Conservation (phyloP, 2,888 invertebrate species). For the Tryphoninae sp. region DNA sequence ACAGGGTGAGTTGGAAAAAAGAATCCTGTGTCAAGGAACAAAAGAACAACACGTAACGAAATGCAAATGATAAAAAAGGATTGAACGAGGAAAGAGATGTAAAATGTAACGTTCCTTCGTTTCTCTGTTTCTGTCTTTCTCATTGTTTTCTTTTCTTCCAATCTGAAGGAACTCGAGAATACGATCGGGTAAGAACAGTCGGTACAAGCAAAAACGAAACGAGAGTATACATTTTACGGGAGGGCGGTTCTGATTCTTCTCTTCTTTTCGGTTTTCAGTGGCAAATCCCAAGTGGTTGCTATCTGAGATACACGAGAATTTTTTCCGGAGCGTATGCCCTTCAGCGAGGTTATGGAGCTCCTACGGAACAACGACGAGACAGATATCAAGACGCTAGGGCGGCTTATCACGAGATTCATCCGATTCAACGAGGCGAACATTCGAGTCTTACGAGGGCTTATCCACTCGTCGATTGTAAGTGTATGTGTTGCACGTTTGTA, state of each 20-base stretch:
- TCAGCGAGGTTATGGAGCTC: constrained; percentile 68
- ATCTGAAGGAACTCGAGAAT: background rate
- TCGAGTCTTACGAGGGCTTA: constrained; percentile 63
- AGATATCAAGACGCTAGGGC: constrained; percentile 72
- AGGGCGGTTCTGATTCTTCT: constrained; percentile 22
- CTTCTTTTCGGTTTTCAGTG: constrained; percentile 66
- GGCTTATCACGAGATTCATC: constrained; percentile 77
- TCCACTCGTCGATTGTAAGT: constrained; percentile 76
- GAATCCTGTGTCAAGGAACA: background rate
- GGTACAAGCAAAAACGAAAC: background rate
- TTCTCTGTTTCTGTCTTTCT: too few species aligned
- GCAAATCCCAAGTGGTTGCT: constrained; percentile 78
- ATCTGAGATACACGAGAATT: constrained; percentile 77
- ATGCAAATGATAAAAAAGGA: background rate
- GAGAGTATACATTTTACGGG: constrained; percentile 29
- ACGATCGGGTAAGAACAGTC: background rate
- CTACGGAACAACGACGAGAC: constrained; percentile 68
- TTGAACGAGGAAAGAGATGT: background rate
- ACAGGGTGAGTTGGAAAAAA: constrained; percentile 71
- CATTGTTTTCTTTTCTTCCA: background rate
- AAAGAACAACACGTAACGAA: constrained; percentile 15
- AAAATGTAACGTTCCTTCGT: background rate
- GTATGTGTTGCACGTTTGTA: constrained; percentile 64
- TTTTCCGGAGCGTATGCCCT: constrained; percentile 76
- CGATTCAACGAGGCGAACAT: constrained; percentile 70